Percentiles rank a stretch among this genome's conserved stretches.
phyloP scores from a whole-genome alignment of 64 coral and sea anemone genomes.

The Pocillopora damicornis region DNA sequence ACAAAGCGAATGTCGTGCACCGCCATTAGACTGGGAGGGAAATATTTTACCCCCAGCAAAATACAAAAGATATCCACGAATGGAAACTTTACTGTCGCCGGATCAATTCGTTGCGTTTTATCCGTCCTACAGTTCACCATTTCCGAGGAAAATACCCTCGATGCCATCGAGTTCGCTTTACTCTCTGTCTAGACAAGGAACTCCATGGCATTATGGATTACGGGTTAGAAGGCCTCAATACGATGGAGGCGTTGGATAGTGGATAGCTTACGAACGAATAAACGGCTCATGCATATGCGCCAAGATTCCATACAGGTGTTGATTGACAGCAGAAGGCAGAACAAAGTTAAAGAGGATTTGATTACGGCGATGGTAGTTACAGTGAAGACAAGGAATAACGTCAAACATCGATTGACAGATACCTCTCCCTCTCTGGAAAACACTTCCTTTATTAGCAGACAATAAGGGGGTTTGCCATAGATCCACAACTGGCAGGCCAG shows the following conservation, averaged over 20 bases:
- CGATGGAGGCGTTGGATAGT: not conserved
- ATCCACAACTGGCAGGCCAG: too few species aligned
- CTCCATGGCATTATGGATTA: slow-evolving; percentile 48
- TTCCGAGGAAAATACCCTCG: not conserved
- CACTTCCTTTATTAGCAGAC: too few species aligned
- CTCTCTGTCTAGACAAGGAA: slow-evolving; percentile 8
- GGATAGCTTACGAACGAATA: too few species aligned
- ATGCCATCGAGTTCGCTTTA: slow-evolving; percentile 1
- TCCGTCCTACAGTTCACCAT: slow-evolving; percentile 6
- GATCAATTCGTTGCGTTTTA: slow-evolving; percentile 7
- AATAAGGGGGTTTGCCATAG: too few species aligned
- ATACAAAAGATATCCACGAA: slow-evolving; percentile 46
- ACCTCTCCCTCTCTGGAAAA: too few species aligned
- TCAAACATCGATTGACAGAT: too few species aligned
- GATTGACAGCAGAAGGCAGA: too few species aligned
- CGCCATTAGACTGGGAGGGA: slow-evolving; percentile 73
- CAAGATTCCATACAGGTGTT: not conserved
- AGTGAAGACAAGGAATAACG: too few species aligned
- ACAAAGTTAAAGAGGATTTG: too few species aligned
- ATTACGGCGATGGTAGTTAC: too few species aligned
- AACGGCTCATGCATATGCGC: too few species aligned
- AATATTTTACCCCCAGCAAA: slow-evolving; percentile 60
- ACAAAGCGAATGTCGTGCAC: slow-evolving; percentile 76
- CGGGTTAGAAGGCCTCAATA: slow-evolving; percentile 16
- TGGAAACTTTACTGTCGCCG: not conserved